A percentile compares a stretch with the other conserved stretches of the same genome.
Conservation (phyloP, 2,888 invertebrate genomes). For the Notocelia uddmanniana region DNA sequence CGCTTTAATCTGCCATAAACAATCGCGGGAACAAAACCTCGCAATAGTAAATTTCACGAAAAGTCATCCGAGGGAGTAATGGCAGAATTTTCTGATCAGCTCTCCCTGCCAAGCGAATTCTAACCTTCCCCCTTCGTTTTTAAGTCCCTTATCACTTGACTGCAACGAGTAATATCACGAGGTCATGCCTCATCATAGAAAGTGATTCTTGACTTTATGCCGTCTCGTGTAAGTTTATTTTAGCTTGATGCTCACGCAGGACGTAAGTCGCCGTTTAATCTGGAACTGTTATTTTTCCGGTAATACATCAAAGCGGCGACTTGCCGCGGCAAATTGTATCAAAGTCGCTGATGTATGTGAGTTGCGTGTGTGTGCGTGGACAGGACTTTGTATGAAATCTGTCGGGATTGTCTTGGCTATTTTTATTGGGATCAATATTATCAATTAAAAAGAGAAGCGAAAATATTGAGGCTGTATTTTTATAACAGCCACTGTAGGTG, state of each 20-base stretch:
- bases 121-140: not conserved
- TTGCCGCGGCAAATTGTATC: constrained; percentile 78
- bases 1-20: constrained; percentile 75
- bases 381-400: not conserved
- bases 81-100: constrained; percentile 67
- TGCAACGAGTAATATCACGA: constrained; percentile 14
- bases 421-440: constrained; percentile 5
- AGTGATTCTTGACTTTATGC: constrained; percentile 43
- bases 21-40: constrained; percentile 71
- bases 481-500: too few species aligned
- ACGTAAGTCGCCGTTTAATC: constrained; percentile 68
- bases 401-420: not conserved
- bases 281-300: constrained; percentile 77
- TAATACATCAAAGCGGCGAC: constrained; percentile 76
- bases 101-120: not conserved
- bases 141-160: constrained; percentile 20
- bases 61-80: constrained; percentile 73
- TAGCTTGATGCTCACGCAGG: constrained; percentile 49
- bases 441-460: constrained; percentile 2
- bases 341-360: constrained; percentile 72
- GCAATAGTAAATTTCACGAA: constrained; percentile 71
- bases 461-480: too few species aligned
- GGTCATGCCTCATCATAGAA: constrained; percentile 11
- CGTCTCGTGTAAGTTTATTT: constrained; percentile 43
- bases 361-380: constrained; percentile 41